Base-by-base conservation (phyloP, 2,888 invertebrate species). In the Pteria penguin region DNA sequence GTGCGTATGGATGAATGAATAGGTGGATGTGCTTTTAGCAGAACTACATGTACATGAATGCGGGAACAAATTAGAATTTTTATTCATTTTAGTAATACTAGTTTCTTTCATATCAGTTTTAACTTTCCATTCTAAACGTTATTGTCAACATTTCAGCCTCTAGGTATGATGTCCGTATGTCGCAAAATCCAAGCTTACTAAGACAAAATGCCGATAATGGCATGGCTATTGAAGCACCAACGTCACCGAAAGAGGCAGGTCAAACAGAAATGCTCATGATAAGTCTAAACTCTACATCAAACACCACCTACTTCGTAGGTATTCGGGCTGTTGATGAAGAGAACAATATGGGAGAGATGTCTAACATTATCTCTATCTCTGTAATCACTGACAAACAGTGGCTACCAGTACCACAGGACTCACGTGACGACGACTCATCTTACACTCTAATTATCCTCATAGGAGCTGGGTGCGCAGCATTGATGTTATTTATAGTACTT, bases 241-340 rank as follows among this genome's bases (percentile, higher is more conserved):
- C 45, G 8, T 14, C 11, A 45, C 62, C 62, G 8, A 62, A 62
- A 62, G 3, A 14, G 22, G 8, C 62, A 8, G 62, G 62, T 18
- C 18, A 31, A n/a, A 22, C 32, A 11, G 62, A 62, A 32, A 8
- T 29, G 5, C 32, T 62, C 14, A 32, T 62, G 11, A 32, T 32
- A 24, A 11, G n/a, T 8, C 32, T 22, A 29, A 8, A 29, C 14
- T 45, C 45, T 14, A 33, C 29, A 11, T 18, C 29, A 14, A 62
- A 62, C 27, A 32, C 22, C 3, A 62, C 62, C 5, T 62, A 62
- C 32, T 62, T 32, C 22, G n/a, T 62, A 8, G 31, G 29, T 32
- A 32, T 62, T 4, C 5, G 62, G 32, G 62, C 32, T 8, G 22
- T 62, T n/a, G 62, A 62, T 62, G 33, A 62, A 62, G 14, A 14